These are phyloP conservation scores for Entomobrya proxima DNA, from an alignment of 2,888 invertebrate species.

Conservation along the genomic window DNA sequence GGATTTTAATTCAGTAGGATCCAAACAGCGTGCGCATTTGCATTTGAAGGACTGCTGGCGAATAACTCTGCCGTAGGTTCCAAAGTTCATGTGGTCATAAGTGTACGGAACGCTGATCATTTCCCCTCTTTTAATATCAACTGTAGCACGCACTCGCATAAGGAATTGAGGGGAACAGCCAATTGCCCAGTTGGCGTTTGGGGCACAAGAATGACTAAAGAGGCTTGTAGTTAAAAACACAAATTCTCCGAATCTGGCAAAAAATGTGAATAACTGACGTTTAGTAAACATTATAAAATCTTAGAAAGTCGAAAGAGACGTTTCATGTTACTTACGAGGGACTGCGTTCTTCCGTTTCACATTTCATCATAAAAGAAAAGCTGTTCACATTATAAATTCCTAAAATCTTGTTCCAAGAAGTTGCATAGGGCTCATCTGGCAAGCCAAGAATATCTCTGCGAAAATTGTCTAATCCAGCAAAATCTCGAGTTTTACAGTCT, in stretches of 20 bases:
- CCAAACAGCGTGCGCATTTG: conserved; percentile 75
- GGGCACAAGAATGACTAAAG: conserved; percentile 85
- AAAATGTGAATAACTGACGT: neutral
- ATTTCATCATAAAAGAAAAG: conserved; percentile 66
- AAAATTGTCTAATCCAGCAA: conserved; percentile 26
- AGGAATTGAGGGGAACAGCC: conserved; percentile 78
- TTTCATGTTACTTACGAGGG: conserved; percentile 55
- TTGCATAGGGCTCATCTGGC: conserved; percentile 48
- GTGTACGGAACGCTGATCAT: conserved; percentile 85
- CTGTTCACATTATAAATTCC: conserved; percentile 67
- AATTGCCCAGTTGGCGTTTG: conserved; percentile 70
- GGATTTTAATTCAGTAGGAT: conserved; percentile 76
- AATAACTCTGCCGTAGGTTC: conserved; percentile 73
- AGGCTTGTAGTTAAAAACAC: conserved; percentile 77
- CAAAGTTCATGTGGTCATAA: conserved; percentile 77
- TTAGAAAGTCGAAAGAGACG: neutral
- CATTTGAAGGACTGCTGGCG: conserved; percentile 76
- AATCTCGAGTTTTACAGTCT: conserved; percentile 35
- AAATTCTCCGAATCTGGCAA: conserved; percentile 64
- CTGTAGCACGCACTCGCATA: conserved; percentile 83
- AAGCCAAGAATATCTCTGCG: conserved; percentile 52
- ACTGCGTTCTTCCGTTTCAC: conserved; percentile 58
- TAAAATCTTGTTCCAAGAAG: conserved; percentile 60
- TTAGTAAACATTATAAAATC: neutral
- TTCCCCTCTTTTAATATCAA: conserved; percentile 80